A percentile compares a stretch with the other conserved stretches of the same genome.
These are phyloP conservation scores for Hydroisotoma schaefferi DNA, from an alignment of 2,888 invertebrate species.

Conservation along the genomic window DNA sequence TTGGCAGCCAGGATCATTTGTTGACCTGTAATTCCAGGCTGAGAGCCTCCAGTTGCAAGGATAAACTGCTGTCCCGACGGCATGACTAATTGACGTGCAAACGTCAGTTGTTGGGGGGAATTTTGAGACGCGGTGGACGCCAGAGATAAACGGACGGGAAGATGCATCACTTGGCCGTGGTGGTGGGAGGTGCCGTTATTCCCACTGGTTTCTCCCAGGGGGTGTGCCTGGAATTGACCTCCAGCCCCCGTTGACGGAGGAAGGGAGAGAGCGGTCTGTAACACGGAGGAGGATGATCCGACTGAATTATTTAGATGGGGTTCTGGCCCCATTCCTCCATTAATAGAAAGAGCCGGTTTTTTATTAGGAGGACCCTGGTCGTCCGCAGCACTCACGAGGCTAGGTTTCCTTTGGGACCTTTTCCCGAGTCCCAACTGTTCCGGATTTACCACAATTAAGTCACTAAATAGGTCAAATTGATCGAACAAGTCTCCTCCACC, in stretches of 20 bases:
- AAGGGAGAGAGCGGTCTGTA: neutral
- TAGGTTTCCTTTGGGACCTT: slow-evolving; percentile 28
- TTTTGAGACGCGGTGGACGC: slow-evolving; percentile 39
- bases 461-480: slow-evolving; percentile 48
- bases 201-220: slow-evolving; percentile 1
- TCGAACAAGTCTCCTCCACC: slow-evolving; percentile 45
- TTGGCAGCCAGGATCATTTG: slow-evolving; percentile 46
- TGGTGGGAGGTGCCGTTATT: slow-evolving; percentile 9
- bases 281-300: neutral
- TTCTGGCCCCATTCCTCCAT: slow-evolving; percentile 14
- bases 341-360: slow-evolving; percentile 28
- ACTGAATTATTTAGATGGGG: neutral
- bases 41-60: slow-evolving; percentile 37
- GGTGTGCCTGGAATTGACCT: slow-evolving; percentile 10
- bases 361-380: slow-evolving; percentile 34
- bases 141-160: slow-evolving; percentile 20
- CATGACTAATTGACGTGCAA: slow-evolving; percentile 45
- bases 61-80: slow-evolving; percentile 47
- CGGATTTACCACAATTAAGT: slow-evolving; percentile 48
- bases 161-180: slow-evolving; percentile 29
- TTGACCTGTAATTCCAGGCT: slow-evolving; percentile 22
- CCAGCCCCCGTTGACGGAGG: slow-evolving; percentile 4
- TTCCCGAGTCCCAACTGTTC: slow-evolving; percentile 48
- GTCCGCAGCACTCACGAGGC: neutral
- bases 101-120: slow-evolving; percentile 41